A percentile compares a stretch with the other conserved stretches of the same genome.
Evolutionary conservation across 2,113 vertebrate species (phyloP).

Genomic region (Tragelaphus strepsiceros): DNA sequence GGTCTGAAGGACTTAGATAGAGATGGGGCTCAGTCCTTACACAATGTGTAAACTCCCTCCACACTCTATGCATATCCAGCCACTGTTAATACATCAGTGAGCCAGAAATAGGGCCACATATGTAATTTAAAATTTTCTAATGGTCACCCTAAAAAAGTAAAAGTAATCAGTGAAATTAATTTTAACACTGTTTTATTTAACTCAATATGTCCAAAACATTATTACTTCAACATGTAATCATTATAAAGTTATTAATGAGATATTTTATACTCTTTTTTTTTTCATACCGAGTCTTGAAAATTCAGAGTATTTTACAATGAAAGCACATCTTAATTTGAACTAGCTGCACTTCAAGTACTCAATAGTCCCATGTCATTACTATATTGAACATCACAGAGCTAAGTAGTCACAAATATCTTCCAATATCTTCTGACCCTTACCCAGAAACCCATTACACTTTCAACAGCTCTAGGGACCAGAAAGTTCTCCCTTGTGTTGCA

Average conservation of each 20-base stretch:
- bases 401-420: neutral
- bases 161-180: neutral
- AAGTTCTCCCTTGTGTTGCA: neutral
- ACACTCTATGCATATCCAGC: too few relatives aligned
- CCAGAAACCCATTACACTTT: neutral
- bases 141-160: neutral
- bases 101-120: neutral
- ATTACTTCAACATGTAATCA: neutral
- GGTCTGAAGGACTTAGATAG: neutral
- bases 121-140: neutral
- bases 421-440: neutral
- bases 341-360: neutral
- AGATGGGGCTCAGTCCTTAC: neutral
- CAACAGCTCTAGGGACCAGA: neutral
- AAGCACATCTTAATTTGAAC: neutral
- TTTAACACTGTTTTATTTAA: neutral
- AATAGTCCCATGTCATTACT: too few relatives aligned
- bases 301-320: neutral
- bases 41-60: neutral
- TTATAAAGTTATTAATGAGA: neutral
- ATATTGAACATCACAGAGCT: neutral
- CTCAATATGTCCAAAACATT: neutral
- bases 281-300: neutral
- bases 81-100: neutral
- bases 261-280: neutral